Base-by-base conservation (phyloP, 2,888 invertebrate genomes). In the Uropetala carovei region DNA sequence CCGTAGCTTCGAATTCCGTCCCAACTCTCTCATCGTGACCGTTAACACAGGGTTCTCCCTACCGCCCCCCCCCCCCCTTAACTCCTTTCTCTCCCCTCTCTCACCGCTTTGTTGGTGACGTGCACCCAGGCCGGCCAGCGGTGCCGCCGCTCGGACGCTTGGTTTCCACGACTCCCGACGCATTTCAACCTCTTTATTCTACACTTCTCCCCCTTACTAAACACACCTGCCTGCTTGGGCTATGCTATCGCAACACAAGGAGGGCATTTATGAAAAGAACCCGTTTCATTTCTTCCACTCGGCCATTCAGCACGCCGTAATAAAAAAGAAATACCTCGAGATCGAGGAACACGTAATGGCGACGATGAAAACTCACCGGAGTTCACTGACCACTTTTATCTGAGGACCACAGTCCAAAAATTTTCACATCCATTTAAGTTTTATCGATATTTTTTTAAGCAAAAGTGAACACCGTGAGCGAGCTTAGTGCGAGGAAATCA, bases 401-500 rank as follows among this genome's bases (percentile, higher is more conserved):
- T 22, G 22, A 75, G 27, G 3, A 10, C 13, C 27, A 75, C 18
- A 13, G 22, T 13, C 27, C 68, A 68, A n/a, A 22, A 18, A 1
- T 43, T 68, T 22, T 22, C 2, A 22, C 68, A n/a, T 27, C 22
- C 27, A 75, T 75, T 75, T 75, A 75, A 22, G 27, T 13, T 27
- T 75, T 75, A 27, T 75, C 22, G 22, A 75, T 27, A 27, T 22
- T 13, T 27, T 27, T 13, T 75, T 27, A 27, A 27, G 75, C 22
- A 43, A 75, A 75, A 22, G 75, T 75, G 13, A 75, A 75, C 75
- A 75, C 27, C 22, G 75, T 22, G 7, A 68, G 68, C 27, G 75
- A 27, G 75, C 75, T 75, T n/a, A 27, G 22, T 75, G 75, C 75
- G 22, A 75, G 75, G 75, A 27, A 75, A 75, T 75, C 27, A 75